Conservation (phyloP, 2,888 invertebrate genomes). For the Tanytarsus gracilentus region DNA sequence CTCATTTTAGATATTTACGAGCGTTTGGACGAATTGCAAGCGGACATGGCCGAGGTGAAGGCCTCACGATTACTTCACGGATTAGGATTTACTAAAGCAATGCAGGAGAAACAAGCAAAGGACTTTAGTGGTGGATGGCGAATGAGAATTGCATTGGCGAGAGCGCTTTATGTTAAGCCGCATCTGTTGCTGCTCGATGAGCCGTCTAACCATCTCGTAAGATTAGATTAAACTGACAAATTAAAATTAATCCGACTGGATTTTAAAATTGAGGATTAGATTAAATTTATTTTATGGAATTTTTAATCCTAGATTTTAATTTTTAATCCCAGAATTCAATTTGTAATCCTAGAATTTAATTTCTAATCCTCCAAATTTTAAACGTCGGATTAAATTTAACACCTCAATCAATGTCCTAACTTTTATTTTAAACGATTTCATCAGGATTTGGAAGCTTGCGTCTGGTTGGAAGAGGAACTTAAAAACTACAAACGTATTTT, state of each 20-base stretch:
- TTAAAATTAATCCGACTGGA: no score
- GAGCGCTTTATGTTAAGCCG: constrained; percentile 95
- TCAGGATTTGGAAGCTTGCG: constrained; percentile 19
- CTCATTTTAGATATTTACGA: constrained; percentile 88
- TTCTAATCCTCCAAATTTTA: no score
- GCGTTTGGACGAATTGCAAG: constrained; percentile 90
- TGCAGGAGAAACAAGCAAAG: constrained; percentile 80
- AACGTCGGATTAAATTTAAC: background rate
- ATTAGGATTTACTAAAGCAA: constrained; percentile 81
- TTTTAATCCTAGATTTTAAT: background rate
- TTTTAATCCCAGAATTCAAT: background rate
- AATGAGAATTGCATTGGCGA: constrained; percentile 95
- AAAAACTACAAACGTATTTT: constrained; percentile 94
- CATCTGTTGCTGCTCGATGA: constrained; percentile 93
- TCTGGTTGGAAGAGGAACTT: constrained; percentile 91
- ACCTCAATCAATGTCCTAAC: background rate
- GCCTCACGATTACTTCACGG: constrained; percentile 94
- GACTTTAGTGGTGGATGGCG: constrained; percentile 95
- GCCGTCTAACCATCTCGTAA: constrained; percentile 87
- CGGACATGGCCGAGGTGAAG: constrained; percentile 88
- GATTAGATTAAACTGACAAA: no score
- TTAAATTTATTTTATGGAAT: constrained; percentile 61
- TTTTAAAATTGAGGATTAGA: no score
- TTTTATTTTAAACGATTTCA: no score
- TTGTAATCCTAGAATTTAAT: no score